Conservation (phyloP, 2,888 invertebrate genomes). For the Limnephilus rhombicus region DNA sequence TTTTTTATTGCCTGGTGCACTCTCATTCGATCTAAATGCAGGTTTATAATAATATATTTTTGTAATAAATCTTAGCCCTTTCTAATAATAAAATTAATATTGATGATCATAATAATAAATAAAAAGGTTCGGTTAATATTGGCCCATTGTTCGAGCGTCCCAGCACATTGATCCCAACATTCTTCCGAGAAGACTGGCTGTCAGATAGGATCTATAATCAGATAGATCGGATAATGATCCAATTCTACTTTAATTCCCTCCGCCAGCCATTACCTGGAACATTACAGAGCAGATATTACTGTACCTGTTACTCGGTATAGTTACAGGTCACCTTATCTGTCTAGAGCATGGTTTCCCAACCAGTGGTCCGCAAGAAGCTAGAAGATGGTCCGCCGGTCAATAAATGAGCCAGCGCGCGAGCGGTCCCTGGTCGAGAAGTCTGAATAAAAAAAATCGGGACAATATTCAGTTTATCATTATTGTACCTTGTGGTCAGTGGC, state of each 20-base stretch:
- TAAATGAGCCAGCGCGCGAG: no score
- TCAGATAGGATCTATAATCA: not conserved
- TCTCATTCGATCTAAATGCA: no score
- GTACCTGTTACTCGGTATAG: not conserved
- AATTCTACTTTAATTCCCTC: constrained; percentile 1
- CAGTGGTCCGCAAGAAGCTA: no score
- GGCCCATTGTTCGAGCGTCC: not conserved
- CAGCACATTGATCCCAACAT: not conserved
- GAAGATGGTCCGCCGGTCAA: no score
- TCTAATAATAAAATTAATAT: not conserved
- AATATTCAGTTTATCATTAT: no score
- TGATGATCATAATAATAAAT: not conserved
- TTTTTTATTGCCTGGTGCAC: no score
- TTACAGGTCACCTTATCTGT: not conserved
- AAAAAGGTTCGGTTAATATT: not conserved
- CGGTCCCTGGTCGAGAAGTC: no score
- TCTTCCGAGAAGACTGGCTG: not conserved
- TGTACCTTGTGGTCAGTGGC: no score
- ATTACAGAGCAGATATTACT: not conserved
- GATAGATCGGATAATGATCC: not conserved
- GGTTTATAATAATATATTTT: no score
- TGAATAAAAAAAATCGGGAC: no score
- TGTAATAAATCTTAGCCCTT: not conserved
- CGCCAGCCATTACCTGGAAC: not conserved
- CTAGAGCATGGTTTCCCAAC: no score